Evolutionary conservation across 2,797 vertebrate species (phyloP), one percentile per base, ranked within the genome.

Genomic region (Bradypodion pumilum): DNA sequence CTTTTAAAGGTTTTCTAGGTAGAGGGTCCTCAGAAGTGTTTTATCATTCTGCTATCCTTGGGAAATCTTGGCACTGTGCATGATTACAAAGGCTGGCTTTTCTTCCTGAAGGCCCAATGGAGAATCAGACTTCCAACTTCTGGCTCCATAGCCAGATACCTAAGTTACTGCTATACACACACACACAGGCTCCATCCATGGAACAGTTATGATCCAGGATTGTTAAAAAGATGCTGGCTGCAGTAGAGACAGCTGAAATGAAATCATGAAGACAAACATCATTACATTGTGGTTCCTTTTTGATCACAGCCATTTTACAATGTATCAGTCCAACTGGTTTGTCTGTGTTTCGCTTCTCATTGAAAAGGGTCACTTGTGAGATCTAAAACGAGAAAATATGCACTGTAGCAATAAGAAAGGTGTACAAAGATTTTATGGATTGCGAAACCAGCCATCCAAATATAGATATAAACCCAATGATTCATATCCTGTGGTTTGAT

Each of bases 371-470:
- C 42, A 60, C 52, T 15, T 56, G 35, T 0, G 37, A 72, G 74
- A 25, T 15, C 29, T 56, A 62, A 74, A 74, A 60, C 9, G 35
- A 19, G 37, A 56, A 66, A 16, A 37, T 74, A 68, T 56, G 5
- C 12, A 59, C 5, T 1, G 37, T 13, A 4, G 72, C 23, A 25
- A 42, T 29, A 9, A 12, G n/a, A 12, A 15, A 32, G 35, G 37
- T 35, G 35, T 32, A 35, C 0, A 1, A 0, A 1, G 56, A 68
- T 27, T 10, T 27, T 60, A 60, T 32, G 5, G n/a, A 3, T 46
- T 66, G 27, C 27, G 52, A 42, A 44, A 29, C 7, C 9, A 42
- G 16, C 7, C 8, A 37, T 82, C 46, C 6, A 68, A 35, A 7
- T 23, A 25, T 44, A 35, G 78, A 79, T 49, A 23, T 15, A 7